phyloP scores from a whole-genome alignment of 2,888 invertebrate species.

The Eilema sororculum region DNA sequence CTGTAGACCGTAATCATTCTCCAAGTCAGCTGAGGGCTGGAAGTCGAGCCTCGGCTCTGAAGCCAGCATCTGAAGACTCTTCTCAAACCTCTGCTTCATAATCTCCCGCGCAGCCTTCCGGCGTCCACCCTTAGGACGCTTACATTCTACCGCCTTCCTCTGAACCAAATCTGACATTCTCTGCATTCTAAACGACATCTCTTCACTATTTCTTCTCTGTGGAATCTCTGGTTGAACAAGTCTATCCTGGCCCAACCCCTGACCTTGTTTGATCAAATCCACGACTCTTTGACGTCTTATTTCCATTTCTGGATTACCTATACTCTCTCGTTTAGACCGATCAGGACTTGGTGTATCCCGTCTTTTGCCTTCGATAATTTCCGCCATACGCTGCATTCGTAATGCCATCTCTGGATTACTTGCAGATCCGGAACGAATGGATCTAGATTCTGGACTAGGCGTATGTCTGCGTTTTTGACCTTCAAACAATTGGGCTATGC shows the following conservation, averaged over 20 bases:
- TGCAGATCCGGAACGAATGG: slow-evolving; percentile 61
- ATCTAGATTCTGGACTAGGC: slow-evolving; percentile 66
- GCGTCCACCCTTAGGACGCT: slow-evolving; percentile 65
- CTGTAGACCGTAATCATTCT: slow-evolving; percentile 93
- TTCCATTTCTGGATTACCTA: slow-evolving; percentile 73
- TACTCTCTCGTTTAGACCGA: slow-evolving; percentile 63
- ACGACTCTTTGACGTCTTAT: slow-evolving; percentile 71
- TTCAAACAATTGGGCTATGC: slow-evolving; percentile 75
- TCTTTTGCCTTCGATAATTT: slow-evolving; percentile 75
- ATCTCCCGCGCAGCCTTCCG: slow-evolving; percentile 86
- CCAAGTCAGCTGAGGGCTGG: slow-evolving; percentile 89
- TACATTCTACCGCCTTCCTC: slow-evolving; percentile 88
- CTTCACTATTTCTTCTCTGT: slow-evolving; percentile 69
- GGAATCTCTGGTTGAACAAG: slow-evolving; percentile 48
- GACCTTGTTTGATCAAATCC: slow-evolving; percentile 64
- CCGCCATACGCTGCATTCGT: slow-evolving; percentile 73
- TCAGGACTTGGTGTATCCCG: slow-evolving; percentile 69
- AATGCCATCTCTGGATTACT: slow-evolving; percentile 69
- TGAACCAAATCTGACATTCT: slow-evolving; percentile 91
- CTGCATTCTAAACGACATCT: slow-evolving; percentile 89
- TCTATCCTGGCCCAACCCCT: slow-evolving; percentile 59
- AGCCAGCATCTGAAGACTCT: slow-evolving; percentile 94
- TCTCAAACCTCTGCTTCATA: slow-evolving; percentile 93
- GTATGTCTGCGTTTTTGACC: slow-evolving; percentile 66
- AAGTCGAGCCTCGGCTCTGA: slow-evolving; percentile 89